Evolutionary conservation across 2,888 invertebrate genomes (phyloP).

Genomic region (Ametastegia equiseti): DNA sequence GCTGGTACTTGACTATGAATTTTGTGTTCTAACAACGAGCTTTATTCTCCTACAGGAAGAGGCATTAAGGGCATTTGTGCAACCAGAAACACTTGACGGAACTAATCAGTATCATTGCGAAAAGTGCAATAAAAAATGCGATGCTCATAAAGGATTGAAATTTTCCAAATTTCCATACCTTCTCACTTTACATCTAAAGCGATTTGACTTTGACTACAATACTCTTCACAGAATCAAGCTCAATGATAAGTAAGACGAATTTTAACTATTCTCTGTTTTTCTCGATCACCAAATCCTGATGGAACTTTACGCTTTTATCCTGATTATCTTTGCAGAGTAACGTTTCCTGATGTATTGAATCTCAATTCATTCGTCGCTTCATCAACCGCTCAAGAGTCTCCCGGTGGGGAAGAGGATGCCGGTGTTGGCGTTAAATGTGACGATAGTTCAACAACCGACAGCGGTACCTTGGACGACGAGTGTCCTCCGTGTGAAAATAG

Average conservation of each 20-base stretch:
- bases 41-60: conserved; percentile 80
- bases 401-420: conserved; percentile 75
- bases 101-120: conserved; percentile 94
- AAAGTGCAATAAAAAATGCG: conserved; percentile 90
- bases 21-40: not conserved
- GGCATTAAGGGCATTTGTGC: conserved; percentile 89
- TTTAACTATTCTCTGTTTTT: conserved; percentile 38
- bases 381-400: conserved; percentile 68
- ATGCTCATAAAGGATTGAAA: conserved; percentile 93
- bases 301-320: conserved; percentile 5
- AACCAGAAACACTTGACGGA: conserved; percentile 89
- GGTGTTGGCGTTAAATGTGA: conserved; percentile 78
- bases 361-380: conserved; percentile 84
- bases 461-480: conserved; percentile 83
- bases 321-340: conserved; percentile 79
- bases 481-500: conserved; percentile 70
- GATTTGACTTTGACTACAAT: conserved; percentile 93
- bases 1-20: no score
- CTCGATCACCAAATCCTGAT: conserved; percentile 25
- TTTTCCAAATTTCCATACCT: conserved; percentile 92
- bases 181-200: conserved; percentile 90
- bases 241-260: conserved; percentile 85
- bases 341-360: conserved; percentile 88
- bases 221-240: conserved; percentile 91
- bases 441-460: conserved; percentile 84